phyloP scores from a whole-genome alignment of 2,888 invertebrate species.

The Emesis russula region DNA sequence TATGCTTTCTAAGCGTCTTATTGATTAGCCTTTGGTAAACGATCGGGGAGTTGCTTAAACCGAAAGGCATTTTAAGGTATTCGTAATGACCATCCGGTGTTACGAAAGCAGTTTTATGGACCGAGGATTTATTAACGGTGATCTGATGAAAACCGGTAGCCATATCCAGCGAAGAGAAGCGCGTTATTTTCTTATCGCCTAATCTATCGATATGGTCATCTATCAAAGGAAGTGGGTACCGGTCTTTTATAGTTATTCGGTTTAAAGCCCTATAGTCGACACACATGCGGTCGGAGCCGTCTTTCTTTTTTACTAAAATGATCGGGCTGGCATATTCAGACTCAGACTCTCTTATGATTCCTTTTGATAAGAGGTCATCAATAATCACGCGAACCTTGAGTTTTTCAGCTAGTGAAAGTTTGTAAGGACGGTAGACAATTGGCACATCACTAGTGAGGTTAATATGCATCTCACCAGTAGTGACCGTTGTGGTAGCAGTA shows the following conservation, averaged over 20 bases:
- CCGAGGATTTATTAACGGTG: constrained; percentile 32
- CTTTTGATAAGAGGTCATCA: constrained; percentile 14
- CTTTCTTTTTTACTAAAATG: constrained; percentile 31
- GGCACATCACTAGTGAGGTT: not conserved
- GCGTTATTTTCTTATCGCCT: constrained; percentile 26
- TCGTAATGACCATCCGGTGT: constrained; percentile 39
- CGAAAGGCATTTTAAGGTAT: constrained; percentile 36
- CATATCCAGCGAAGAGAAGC: constrained; percentile 63
- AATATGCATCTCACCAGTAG: constrained; percentile 23
- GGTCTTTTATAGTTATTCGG: constrained; percentile 53
- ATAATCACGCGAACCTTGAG: not conserved
- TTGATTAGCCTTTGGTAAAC: constrained; percentile 27
- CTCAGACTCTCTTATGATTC: constrained; percentile 4
- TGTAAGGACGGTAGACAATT: constrained; percentile 23
- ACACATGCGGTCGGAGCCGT: constrained; percentile 54
- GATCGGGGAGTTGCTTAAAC: constrained; percentile 12
- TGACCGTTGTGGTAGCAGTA: constrained; percentile 24
- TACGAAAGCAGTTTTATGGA: constrained; percentile 43
- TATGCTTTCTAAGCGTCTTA: constrained; percentile 1
- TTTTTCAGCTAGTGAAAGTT: not conserved
- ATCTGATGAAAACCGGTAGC: constrained; percentile 68
- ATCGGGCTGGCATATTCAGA: constrained; percentile 29
- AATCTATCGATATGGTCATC: constrained; percentile 63
- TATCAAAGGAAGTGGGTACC: constrained; percentile 55
- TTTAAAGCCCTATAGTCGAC: constrained; percentile 57